Evolutionary conservation across 2,888 invertebrate genomes (phyloP).

Genomic region (Mylabris sibirica): DNA sequence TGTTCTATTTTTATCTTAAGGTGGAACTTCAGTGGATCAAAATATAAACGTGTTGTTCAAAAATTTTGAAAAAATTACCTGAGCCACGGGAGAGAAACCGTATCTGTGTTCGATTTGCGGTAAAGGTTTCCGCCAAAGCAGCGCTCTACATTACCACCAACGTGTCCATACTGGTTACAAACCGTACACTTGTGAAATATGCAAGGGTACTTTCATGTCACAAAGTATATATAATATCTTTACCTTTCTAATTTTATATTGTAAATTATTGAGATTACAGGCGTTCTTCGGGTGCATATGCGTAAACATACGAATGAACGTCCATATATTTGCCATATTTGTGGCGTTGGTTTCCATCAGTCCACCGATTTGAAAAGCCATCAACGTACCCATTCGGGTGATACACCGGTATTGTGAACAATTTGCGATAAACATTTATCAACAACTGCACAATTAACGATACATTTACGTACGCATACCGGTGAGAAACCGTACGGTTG

Average conservation of each 20-base stretch:
- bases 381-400: conserved; percentile 61
- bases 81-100: conserved; percentile 58
- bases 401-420: conserved; percentile 62
- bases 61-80: too few relatives aligned
- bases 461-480: conserved; percentile 54
- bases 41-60: too few relatives aligned
- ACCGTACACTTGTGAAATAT: conserved; percentile 46
- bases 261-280: conserved; percentile 30
- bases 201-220: conserved; percentile 46
- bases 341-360: conserved; percentile 58
- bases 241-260: too few relatives aligned
- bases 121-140: conserved; percentile 57
- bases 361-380: conserved; percentile 58
- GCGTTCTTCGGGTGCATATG: conserved; percentile 48
- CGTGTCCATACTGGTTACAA: conserved; percentile 52
- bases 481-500: conserved; percentile 55
- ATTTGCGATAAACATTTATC: conserved; percentile 56
- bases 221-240: conserved; percentile 36
- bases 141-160: conserved; percentile 52
- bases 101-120: conserved; percentile 52
- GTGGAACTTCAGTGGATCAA: too few relatives aligned
- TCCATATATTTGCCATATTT: conserved; percentile 54
- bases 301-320: conserved; percentile 51
- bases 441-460: conserved; percentile 53
- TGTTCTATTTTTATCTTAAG: too few relatives aligned